Percentiles rank a stretch among this genome's conserved stretches.
Conservation (phyloP, 2,888 invertebrate genomes). For the Papilio elwesi region DNA sequence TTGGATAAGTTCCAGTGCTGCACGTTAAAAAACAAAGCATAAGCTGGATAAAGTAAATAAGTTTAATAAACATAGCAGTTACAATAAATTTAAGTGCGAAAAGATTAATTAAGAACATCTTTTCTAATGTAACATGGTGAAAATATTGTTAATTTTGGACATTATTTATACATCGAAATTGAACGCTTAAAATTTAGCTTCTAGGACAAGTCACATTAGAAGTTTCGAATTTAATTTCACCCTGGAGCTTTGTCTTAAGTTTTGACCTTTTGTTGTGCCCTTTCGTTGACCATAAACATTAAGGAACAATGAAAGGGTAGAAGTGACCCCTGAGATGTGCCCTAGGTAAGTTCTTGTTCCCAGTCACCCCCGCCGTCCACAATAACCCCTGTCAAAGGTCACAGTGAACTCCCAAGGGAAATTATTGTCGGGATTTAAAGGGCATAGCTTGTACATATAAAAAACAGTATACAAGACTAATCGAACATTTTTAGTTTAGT, state of each 20-base stretch:
- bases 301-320: slow-evolving; percentile 78
- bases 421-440: slow-evolving; percentile 85
- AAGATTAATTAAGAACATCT: no score
- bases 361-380: slow-evolving; percentile 75
- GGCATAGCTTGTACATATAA: slow-evolving; percentile 79
- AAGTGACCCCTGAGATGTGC: slow-evolving; percentile 74
- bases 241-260: slow-evolving; percentile 58
- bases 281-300: slow-evolving; percentile 81
- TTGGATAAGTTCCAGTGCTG: background rate
- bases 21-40: no score
- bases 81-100: no score
- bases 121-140: no score
- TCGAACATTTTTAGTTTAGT: slow-evolving; percentile 65
- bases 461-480: slow-evolving; percentile 76
- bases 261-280: slow-evolving; percentile 73
- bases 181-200: background rate
- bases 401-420: slow-evolving; percentile 77
- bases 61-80: no score
- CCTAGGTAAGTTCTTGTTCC: slow-evolving; percentile 72
- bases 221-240: slow-evolving; percentile 53
- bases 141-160: no score
- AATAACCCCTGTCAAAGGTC: slow-evolving; percentile 80
- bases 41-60: no score
- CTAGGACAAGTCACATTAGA: background rate
- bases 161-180: no score